Evolutionary conservation across 1,140 invertebrate species (phyloP), one percentile per base, ranked within the genome.

Genomic region (Drosophila baimaii): DNA sequence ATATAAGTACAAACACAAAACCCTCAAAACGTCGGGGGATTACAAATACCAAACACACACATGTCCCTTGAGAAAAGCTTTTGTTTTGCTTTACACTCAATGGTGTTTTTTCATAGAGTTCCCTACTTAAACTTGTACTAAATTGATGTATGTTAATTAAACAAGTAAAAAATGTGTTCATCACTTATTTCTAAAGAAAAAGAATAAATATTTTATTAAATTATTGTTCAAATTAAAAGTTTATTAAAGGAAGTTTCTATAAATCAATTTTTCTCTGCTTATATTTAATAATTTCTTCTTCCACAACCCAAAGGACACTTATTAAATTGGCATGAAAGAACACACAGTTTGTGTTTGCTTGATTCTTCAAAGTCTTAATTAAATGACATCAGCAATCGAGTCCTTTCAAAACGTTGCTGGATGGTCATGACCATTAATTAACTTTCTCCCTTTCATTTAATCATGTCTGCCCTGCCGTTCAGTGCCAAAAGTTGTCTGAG

Each of bases 361-460:
- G 7, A 12, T 17, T 41, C 15, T 33, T 8, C 1, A 15, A 29
- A 47, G 31, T 25, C 23, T 37, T 66, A 23, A 49, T 56, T 46
- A 46, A 69, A 56, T 29, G 17, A 17, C 25, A 23, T 23, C 23
- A 37, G 15, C n/a, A 31, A 35, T 46, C 2, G 21, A 27, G 29
- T 35, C 41, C 23, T 27, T 43, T 68, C 7, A 39, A 19, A 69
- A 44, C 21, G n/a, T n/a, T 13, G 19, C 7, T 44, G 10, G 17
- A 25, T 31, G 31, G 41, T 37, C 41, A 69, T 29, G 51, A n/a
- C 41, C n/a, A 71, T 39, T 58, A 49, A 71, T 71, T 71, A 41
- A 35, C 31, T 35, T 71, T 71, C 21, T 31, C 17, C 3, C 17
- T 47, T 54, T 54, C 15, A 41, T 33, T 69, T 43, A 66, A 68